Base-by-base conservation (phyloP, 2,888 invertebrate species). In the Dynastes tityus region DNA sequence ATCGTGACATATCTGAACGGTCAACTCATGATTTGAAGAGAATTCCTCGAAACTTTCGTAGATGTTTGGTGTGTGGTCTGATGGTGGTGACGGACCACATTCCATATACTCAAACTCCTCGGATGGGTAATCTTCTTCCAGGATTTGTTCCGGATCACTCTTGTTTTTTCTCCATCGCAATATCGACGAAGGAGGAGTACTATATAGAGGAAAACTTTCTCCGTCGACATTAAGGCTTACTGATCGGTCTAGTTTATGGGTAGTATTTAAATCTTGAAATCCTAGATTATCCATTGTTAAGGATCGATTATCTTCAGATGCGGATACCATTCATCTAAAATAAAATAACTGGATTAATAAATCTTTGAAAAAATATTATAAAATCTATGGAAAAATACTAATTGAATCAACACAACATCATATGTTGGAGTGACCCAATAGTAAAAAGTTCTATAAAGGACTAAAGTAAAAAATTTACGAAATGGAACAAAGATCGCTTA, bases 41-140 rank as follows among this genome's bases (percentile, higher is more conserved):
- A 89, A 89, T 86, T 94, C 94, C 86, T 93, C 94, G 85, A 95
- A 95, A 89, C 94, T 95, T 87, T 95, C 95, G 89, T 95, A 95
- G 90, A 95, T 92, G 87, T 94, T 94, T 82, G 95, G 94, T 64
- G 94, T 94, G 88, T 94, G 94, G 88, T 95, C 95, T 79, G 95
- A 93, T 45, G 95, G 95, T 8, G 95, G 95, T 22, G 95, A 94
- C 55, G 94, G 94, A 78, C 95, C 95, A 84, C 94, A 94, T 87
- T 95, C 94, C 91, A 95, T 94, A 88, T 94, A 94, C 88, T 94
- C 93, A 87, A 93, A 93, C 88, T 93, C 93, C 65, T 91, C 92
- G 84, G 93, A 92, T 80, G 94, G 93, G 86, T 91, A 92, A 86
- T 93, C 93, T 81, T 93, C 91, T 86, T 94, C 94, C 83, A 93